phyloP scores from a whole-genome alignment of 2,888 invertebrate species.

The Diachrysia chrysitis region DNA sequence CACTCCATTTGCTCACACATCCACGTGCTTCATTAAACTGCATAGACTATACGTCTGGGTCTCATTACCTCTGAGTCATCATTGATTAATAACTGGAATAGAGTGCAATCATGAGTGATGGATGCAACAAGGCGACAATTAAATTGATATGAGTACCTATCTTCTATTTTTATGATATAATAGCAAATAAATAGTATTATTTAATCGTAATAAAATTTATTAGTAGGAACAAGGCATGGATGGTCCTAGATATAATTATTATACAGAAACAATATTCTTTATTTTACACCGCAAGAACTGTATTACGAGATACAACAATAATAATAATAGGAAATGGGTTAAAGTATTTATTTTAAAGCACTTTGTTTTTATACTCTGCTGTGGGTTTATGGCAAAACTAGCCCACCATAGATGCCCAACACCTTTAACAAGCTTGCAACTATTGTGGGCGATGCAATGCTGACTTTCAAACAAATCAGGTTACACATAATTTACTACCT shows the following conservation, averaged over 20 bases:
- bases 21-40: slow-evolving; percentile 19
- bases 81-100: slow-evolving; percentile 37
- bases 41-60: slow-evolving; percentile 51
- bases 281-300: too few species aligned
- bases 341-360: too few species aligned
- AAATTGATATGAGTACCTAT: slow-evolving; percentile 1
- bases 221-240: neutral
- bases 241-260: too few species aligned
- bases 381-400: neutral
- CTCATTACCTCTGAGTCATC: slow-evolving; percentile 16
- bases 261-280: too few species aligned
- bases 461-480: slow-evolving; percentile 4
- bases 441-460: neutral
- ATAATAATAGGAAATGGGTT: too few species aligned
- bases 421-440: neutral
- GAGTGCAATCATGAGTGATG: slow-evolving; percentile 36
- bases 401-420: neutral
- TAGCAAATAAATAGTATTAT: neutral
- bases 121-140: slow-evolving; percentile 15
- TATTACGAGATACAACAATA: too few species aligned
- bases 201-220: neutral
- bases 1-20: slow-evolving; percentile 27
- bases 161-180: slow-evolving; percentile 15
- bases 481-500: slow-evolving; percentile 2
- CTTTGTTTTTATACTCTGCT: neutral